Evolutionary conservation across 1,140 invertebrate species (phyloP), one percentile per base, ranked within the genome.

Genomic region (Caenorhabditis briggsae): DNA sequence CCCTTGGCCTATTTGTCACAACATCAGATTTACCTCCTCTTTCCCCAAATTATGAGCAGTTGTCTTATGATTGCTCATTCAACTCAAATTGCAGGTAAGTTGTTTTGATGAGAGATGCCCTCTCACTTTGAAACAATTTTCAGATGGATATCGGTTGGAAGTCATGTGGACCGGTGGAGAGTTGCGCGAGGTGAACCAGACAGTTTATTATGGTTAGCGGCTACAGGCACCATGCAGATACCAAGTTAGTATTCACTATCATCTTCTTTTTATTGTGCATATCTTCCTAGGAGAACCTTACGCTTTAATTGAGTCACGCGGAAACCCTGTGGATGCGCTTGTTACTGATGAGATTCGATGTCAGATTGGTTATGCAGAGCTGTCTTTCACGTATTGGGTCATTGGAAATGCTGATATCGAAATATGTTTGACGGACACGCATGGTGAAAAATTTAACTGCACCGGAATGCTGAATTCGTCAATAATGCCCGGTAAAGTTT

Each of bases 181-280:
- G 70, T 92, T 64, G 91, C 90, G 7, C 78, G 82, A 65, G 91
- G 91, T 14, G 89, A 91, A 85, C 91, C 91, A n/a, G 91, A 91
- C 53, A 82, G 88, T 46, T 82, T 91, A 43, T 70, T 91, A 50
- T 91, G 91, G 91, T 82, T 91, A 59, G 91, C 91, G n/a, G 91
- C 91, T n/a, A 91, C 91, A 14, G 91, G 91, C 56, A 92, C 91
- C 5, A 92, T 92, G 90, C 85, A 91, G 56, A 78, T 91, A 41
- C 91, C 91, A 74, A 87, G 90, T 91, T 65, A 90, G 84, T 86
- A 18, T 16, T 23, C 55, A 2, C 11, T 33, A 64, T 33, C 3
- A 14, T 64, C 11, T 0, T 33, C 3, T 65, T 82, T 64, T 87
- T 16, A 41, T 50, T 18, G 82, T n/a, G n/a, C 53, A 16, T 74